Evolutionary conservation across 2,888 invertebrate genomes (phyloP).

Genomic region (Ormia ochracea): DNA sequence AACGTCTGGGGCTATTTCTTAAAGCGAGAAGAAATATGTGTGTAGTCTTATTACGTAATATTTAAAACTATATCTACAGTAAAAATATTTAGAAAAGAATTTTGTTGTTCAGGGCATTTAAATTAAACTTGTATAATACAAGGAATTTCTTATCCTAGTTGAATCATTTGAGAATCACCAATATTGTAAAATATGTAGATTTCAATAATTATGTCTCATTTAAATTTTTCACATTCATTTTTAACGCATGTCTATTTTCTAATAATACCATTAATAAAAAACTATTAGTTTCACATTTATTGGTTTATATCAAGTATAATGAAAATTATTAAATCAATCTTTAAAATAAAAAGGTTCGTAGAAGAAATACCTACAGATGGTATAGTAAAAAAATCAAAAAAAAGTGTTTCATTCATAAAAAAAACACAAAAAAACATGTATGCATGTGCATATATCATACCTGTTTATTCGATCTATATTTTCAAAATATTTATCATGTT

Average conservation of each 20-base stretch:
- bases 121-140: constrained; percentile 5
- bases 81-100: not conserved
- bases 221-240: constrained; percentile 15
- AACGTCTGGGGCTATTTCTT: not conserved
- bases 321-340: constrained; percentile 19
- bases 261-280: not conserved
- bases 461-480: too few relatives aligned
- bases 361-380: not conserved
- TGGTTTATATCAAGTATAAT: not conserved
- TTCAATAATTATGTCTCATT: not conserved
- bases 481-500: too few relatives aligned
- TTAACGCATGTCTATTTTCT: constrained; percentile 11
- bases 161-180: not conserved
- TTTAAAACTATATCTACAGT: constrained; percentile 7
- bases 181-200: not conserved
- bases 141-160: too few relatives aligned
- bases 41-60: constrained; percentile 12
- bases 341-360: not conserved
- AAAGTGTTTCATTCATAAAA: too few relatives aligned
- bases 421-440: too few relatives aligned
- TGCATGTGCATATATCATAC: too few relatives aligned
- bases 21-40: not conserved
- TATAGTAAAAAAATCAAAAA: constrained; percentile 21
- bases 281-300: not conserved
- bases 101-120: too few relatives aligned